Evolutionary conservation across 1,140 invertebrate species (phyloP).

Genomic region (Marisa cornuarietis): DNA sequence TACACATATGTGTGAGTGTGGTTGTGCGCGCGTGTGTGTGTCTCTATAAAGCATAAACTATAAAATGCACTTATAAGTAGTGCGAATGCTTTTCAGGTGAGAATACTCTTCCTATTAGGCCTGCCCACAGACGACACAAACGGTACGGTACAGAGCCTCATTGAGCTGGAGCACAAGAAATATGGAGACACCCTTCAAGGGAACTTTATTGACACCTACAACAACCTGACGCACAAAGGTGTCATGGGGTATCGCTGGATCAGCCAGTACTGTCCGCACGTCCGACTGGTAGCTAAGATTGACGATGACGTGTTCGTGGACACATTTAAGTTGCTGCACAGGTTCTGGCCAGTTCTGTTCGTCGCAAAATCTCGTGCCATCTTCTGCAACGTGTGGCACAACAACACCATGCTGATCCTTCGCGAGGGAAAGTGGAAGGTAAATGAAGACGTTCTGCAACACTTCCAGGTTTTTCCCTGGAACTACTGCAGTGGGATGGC

Average conservation of each 20-base stretch:
- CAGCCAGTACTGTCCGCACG: slow-evolving; percentile 71
- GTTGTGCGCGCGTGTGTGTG: too few relatives aligned
- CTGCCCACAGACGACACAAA: slow-evolving; percentile 11
- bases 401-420: slow-evolving; percentile 32
- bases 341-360: slow-evolving; percentile 17
- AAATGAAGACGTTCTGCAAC: slow-evolving; percentile 34
- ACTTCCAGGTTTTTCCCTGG: slow-evolving; percentile 34
- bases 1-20: too few relatives aligned
- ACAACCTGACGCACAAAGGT: slow-evolving; percentile 68
- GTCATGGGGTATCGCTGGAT: slow-evolving; percentile 87
- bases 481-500: slow-evolving; percentile 47
- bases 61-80: too few relatives aligned
- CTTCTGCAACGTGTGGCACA: slow-evolving; percentile 33
- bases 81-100: slow-evolving; percentile 13
- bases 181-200: slow-evolving; percentile 53
- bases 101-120: slow-evolving; percentile 49
- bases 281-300: slow-evolving; percentile 82
- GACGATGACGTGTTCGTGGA: slow-evolving; percentile 89
- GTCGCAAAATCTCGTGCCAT: slow-evolving; percentile 25
- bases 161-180: slow-evolving; percentile 35
- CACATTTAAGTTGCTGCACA: slow-evolving; percentile 67
- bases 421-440: slow-evolving; percentile 41
- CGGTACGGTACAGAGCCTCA: slow-evolving; percentile 21
- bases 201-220: slow-evolving; percentile 50
- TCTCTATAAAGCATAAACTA: too few relatives aligned